Evolutionary conservation across 2,797 vertebrate genomes (phyloP).

Genomic region (Tinamus major): DNA sequence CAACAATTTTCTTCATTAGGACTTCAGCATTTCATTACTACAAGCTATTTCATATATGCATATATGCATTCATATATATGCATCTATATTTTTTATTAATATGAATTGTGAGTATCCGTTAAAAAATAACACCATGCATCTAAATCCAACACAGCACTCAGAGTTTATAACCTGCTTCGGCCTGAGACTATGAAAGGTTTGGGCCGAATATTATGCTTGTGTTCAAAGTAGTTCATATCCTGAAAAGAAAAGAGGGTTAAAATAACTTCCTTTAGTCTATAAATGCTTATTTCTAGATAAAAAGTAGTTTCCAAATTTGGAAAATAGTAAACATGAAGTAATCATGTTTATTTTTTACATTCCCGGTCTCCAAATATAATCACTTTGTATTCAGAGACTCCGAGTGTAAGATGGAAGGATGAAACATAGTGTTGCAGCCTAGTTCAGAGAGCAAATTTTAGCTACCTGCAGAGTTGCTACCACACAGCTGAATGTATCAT

Average conservation of each 20-base stretch:
- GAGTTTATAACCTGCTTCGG: conserved; percentile 84
- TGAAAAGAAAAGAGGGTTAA: conserved; percentile 80
- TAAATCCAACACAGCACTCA: conserved; percentile 70
- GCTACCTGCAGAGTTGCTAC: not conserved
- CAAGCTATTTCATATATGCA: conserved; percentile 1
- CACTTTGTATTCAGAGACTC: not conserved
- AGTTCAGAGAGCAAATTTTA: not conserved
- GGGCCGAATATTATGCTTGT: conserved; percentile 91
- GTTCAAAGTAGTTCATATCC: conserved; percentile 92
- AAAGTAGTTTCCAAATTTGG: not conserved
- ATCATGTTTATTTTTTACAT: not conserved
- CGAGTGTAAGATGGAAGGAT: not conserved
- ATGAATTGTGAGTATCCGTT: conserved; percentile 47
- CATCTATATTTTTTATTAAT: conserved; percentile 31
- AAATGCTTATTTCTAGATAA: not conserved
- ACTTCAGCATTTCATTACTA: not conserved
- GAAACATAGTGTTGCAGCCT: not conserved
- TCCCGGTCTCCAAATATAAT: not conserved
- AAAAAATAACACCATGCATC: conserved; percentile 73
- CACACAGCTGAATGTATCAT: not conserved
- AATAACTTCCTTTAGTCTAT: conserved; percentile 51
- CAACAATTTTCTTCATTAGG: conserved; percentile 34
- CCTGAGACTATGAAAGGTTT: conserved; percentile 85
- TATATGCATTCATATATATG: no score
- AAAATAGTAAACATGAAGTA: not conserved